Evolutionary conservation across 2,797 vertebrate species (phyloP), one percentile per base, ranked within the genome.

Genomic region (Picus viridis): DNA sequence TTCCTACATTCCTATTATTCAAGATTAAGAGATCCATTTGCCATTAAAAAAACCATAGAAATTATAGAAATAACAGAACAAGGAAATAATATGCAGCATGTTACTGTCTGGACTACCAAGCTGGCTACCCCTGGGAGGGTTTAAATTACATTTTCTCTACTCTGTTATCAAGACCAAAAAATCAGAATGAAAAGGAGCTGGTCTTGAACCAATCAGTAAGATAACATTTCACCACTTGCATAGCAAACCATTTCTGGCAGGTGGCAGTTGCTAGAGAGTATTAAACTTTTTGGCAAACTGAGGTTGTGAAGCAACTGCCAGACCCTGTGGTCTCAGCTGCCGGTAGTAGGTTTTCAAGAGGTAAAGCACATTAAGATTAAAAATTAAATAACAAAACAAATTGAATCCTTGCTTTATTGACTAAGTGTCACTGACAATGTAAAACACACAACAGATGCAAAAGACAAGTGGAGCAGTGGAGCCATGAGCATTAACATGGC

Each of bases 111-210:
- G 72, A 65, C 22, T 79, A 68, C 47, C 57, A 84, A 36, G 20
- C 16, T 89, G 12, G 20, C 62, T 90, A 87, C 16, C 18, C 24
- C 54, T 24, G 62, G 54, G 45, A 59, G 49, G 16, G 8, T 79
- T 93, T 86, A 82, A 81, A 68, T 96, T 95, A 68, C 10, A 83
- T 72, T 92, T 94, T 86, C 68, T 90, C 3, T 76, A 32, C 13
- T 34, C 36, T 24, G 22, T 63, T 95, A 89, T 65, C 63, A 92
- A 75, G 12, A 67, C 14, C 82, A 49, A 49, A 88, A 95, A 90
- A 81, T 89, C 67, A 88, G 75, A 93, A 12, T 70, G 11, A 47
- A 92, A 84, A 58, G 72, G 16, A 93, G 39, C 39, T 83, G n/a
- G n/a, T 19, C 32, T 90, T 86, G 79, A 94, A 86, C 5, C 16